phyloP scores from a whole-genome alignment of 1,140 invertebrate species.

The Drosophila parabipectinata region DNA sequence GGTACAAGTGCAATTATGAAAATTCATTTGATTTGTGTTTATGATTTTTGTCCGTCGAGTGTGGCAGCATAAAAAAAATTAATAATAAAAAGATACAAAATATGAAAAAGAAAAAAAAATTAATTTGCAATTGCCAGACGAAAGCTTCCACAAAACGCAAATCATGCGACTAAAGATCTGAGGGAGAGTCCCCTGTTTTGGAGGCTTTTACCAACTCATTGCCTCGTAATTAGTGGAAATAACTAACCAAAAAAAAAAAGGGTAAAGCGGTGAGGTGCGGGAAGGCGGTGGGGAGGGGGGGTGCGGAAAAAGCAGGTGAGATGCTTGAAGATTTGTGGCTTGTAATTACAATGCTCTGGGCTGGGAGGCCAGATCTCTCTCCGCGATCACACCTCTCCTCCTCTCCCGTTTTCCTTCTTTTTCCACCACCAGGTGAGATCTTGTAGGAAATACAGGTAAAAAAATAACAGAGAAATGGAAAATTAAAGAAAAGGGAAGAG shows the following conservation, averaged over 20 bases:
- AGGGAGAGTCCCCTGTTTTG: slow-evolving; percentile 25
- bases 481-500: not conserved
- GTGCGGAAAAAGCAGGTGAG: not conserved
- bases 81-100: not conserved
- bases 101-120: slow-evolving; percentile 20
- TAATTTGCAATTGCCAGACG: slow-evolving; percentile 56
- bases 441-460: not conserved
- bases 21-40: slow-evolving; percentile 79
- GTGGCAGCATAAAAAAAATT: slow-evolving; percentile 36
- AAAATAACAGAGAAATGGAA: not conserved
- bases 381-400: slow-evolving; percentile 37
- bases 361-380: slow-evolving; percentile 13
- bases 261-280: not conserved
- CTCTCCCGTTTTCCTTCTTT: not conserved
- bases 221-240: slow-evolving; percentile 81
- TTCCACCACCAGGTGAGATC: not conserved
- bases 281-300: not conserved
- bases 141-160: slow-evolving; percentile 58
- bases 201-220: slow-evolving; percentile 75
- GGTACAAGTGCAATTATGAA: slow-evolving; percentile 75
- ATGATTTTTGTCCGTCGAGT: slow-evolving; percentile 64
- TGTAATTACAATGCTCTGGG: slow-evolving; percentile 56
- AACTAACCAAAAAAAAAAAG: slow-evolving; percentile 62
- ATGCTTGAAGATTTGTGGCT: slow-evolving; percentile 32
- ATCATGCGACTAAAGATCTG: slow-evolving; percentile 69